Percentiles rank a stretch among this genome's conserved stretches.
phyloP scores from a whole-genome alignment of 2,888 invertebrate species.

The Ectemnius continuus region DNA sequence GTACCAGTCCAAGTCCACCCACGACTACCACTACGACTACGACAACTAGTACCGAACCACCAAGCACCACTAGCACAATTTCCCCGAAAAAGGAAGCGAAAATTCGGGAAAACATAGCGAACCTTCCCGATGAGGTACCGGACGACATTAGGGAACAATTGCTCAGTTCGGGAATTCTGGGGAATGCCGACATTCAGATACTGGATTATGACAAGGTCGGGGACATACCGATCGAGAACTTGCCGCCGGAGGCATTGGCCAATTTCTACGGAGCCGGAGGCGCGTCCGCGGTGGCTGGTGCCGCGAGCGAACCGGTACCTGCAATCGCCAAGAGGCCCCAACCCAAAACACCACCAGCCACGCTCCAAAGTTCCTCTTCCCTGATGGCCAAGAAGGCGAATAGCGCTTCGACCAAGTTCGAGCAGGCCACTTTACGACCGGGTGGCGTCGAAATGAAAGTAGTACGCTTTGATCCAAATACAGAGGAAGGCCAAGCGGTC shows the following conservation, averaged over 20 bases:
- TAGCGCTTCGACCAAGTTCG: slow-evolving; percentile 65
- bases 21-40: slow-evolving; percentile 79
- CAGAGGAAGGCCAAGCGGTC: slow-evolving; percentile 85
- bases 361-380: slow-evolving; percentile 5
- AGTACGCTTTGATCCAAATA: slow-evolving; percentile 88
- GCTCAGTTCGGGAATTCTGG: slow-evolving; percentile 90
- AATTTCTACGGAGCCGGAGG: slow-evolving; percentile 93
- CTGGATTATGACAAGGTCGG: slow-evolving; percentile 93
- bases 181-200: slow-evolving; percentile 92
- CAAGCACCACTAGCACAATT: slow-evolving; percentile 78
- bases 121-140: slow-evolving; percentile 91
- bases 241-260: slow-evolving; percentile 91
- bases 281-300: slow-evolving; percentile 82
- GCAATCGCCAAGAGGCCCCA: slow-evolving; percentile 80
- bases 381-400: slow-evolving; percentile 52
- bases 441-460: slow-evolving; percentile 91
- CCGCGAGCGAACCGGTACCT: slow-evolving; percentile 83
- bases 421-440: slow-evolving; percentile 76
- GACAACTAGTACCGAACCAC: slow-evolving; percentile 79
- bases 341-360: slow-evolving; percentile 35
- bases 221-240: slow-evolving; percentile 88
- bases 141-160: slow-evolving; percentile 91
- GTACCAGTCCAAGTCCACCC: slow-evolving; percentile 71
- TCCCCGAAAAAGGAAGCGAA: slow-evolving; percentile 80
- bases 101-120: slow-evolving; percentile 76